Evolutionary conservation across 2,888 invertebrate genomes (phyloP).

Genomic region (Deroplatys truncata): DNA sequence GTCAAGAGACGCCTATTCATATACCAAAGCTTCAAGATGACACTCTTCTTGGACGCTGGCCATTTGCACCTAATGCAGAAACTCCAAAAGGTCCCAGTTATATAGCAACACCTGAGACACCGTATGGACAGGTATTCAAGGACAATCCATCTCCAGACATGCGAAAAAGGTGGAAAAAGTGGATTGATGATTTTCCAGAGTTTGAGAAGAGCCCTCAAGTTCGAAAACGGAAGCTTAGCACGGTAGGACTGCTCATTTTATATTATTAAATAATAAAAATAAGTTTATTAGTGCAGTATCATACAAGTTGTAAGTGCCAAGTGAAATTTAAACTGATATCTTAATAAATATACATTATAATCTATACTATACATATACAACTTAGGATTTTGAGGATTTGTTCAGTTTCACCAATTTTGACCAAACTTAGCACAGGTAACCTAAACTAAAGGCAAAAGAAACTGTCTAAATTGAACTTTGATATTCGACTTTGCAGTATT

Average conservation of each 20-base stretch:
- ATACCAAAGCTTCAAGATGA: neutral
- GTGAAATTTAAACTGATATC: too few species aligned
- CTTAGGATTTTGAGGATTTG: too few species aligned
- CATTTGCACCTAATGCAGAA: constrained; percentile 22
- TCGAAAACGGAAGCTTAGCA: neutral
- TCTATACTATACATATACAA: too few species aligned
- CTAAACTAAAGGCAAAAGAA: too few species aligned
- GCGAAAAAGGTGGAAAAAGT: constrained; percentile 49
- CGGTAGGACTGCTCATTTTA: neutral
- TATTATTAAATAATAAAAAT: too few species aligned
- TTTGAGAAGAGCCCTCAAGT: constrained; percentile 29
- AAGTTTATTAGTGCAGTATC: too few species aligned
- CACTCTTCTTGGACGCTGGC: neutral
- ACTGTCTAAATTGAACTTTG: too few species aligned
- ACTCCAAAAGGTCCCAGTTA: constrained; percentile 46
- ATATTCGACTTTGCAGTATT: too few species aligned
- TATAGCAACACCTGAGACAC: constrained; percentile 53
- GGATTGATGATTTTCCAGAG: constrained; percentile 49
- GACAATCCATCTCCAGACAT: constrained; percentile 50
- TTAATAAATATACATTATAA: too few species aligned
- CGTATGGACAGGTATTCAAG: constrained; percentile 49
- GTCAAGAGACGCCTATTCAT: constrained; percentile 22
- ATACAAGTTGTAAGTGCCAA: too few species aligned
- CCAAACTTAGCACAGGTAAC: too few species aligned
- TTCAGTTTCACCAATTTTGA: too few species aligned